These are phyloP conservation scores for Chaetodon trifasciatus DNA, from an alignment of 2,797 vertebrate species.

Conservation along the genomic window DNA sequence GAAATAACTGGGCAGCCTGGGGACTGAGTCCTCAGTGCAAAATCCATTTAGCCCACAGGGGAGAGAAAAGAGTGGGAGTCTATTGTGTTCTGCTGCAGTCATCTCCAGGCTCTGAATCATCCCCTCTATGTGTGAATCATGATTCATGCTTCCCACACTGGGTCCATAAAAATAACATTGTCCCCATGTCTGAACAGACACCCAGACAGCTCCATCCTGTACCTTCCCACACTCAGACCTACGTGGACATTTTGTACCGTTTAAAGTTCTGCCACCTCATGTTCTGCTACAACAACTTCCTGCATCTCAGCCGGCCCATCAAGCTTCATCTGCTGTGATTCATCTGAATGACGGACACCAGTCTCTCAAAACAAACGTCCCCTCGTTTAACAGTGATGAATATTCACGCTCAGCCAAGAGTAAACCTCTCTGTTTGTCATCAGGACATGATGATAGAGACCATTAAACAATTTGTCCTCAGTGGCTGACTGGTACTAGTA, in stretches of 20 bases:
- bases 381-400: constrained; percentile 36
- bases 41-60: constrained; percentile 47
- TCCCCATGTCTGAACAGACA: constrained; percentile 42
- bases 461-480: constrained; percentile 30
- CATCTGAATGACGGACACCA: constrained; percentile 31
- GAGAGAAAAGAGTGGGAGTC: constrained; percentile 21
- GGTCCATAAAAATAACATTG: constrained; percentile 31
- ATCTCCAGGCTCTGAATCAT: constrained; percentile 62
- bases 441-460: constrained; percentile 34
- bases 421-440: constrained; percentile 16
- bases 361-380: constrained; percentile 40
- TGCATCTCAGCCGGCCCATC: not conserved
- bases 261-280: not conserved
- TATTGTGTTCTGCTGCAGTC: constrained; percentile 41
- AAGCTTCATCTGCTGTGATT: constrained; percentile 27
- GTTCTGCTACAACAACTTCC: not conserved
- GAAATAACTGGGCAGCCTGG: constrained; percentile 16
- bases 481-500: not conserved
- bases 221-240: constrained; percentile 8
- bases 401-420: constrained; percentile 8
- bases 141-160: constrained; percentile 51
- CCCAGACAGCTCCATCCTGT: constrained; percentile 10
- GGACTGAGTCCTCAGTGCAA: constrained; percentile 27
- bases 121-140: constrained; percentile 25
- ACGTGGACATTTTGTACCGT: not conserved